Base-by-base conservation (phyloP, 1,140 invertebrate genomes). In the Maniola jurtina region DNA sequence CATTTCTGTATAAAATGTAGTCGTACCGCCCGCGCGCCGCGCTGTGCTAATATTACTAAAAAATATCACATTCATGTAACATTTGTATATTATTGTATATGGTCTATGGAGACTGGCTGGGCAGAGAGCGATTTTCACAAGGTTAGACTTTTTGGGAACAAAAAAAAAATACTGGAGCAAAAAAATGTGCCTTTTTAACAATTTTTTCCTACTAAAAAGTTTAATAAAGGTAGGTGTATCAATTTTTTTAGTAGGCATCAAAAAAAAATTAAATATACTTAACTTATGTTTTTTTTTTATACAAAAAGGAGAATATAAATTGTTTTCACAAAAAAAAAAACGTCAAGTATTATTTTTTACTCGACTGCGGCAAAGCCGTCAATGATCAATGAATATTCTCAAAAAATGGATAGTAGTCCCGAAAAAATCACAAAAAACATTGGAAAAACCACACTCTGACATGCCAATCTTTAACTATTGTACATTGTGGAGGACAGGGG, bases 21-120 rank as follows among this genome's bases (percentile, higher is more conserved):
- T 64, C 72, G 67, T 70, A 71, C 77, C 79, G 68, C 80, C 75
- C 81, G 71, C 77, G 69, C 67, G 73, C 58, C 76, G 76, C 69
- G 73, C 67, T 25, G 78, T 79, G 77, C 67, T 61, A 67, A 66
- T 75, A 73, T 70, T 72, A 76, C 70, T 72, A 77, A 79, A 78
- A 88, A 87, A 88, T 88, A 86, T 86, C 81, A 83, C 80, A 85
- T 77, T 83, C 62, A 80, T 75, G 76, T 75, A 87, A 88, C 83
- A 76, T 83, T 79, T 88, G 82, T 88, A 88, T 84, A 88, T 80
- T 84, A 88, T 80, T 79, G 76, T 83, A 84, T 86, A 89, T 84
- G 74, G 83, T 69, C 83, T 88, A 86, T 85, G 81, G 87, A 81
- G 83, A 75, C 73, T 60, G 34, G 3, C 38, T 47, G 5, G 62